Conservation (phyloP, 2,113 vertebrate genomes). For the Anthoscopus minutus region DNA sequence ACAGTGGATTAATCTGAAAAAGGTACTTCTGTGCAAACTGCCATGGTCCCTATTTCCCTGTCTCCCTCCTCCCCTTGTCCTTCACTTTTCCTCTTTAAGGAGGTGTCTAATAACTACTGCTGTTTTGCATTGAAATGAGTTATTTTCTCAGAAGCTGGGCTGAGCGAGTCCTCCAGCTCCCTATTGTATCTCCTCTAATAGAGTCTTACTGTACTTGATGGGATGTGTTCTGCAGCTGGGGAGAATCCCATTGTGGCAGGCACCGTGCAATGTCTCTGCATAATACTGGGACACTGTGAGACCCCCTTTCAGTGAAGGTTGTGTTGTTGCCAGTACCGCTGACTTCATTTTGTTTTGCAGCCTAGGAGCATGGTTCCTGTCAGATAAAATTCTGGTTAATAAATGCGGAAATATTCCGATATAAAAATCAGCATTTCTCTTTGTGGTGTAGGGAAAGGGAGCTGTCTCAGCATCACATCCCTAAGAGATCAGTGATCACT, state of each 20-base stretch:
- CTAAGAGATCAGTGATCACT: neutral
- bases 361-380: neutral
- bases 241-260: conserved; percentile 57
- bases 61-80: neutral
- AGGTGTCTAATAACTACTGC: conserved; percentile 75
- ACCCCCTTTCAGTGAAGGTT: neutral
- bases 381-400: neutral
- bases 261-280: neutral
- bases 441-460: neutral
- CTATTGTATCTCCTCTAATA: conserved; percentile 68
- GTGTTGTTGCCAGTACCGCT: neutral
- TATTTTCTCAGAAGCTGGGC: conserved; percentile 64
- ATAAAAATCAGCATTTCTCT: neutral
- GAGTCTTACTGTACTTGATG: conserved; percentile 67
- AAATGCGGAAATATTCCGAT: neutral
- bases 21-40: conserved; percentile 71
- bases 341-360: neutral
- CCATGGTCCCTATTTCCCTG: neutral
- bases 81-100: conserved; percentile 51
- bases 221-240: conserved; percentile 62
- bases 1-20: conserved; percentile 88
- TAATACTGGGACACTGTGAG: conserved; percentile 17
- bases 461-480: neutral
- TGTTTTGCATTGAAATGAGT: conserved; percentile 89
- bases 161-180: conserved; percentile 42